Evolutionary conservation across 2,113 vertebrate species (phyloP).

Genomic region (Copsychus sechellarum): DNA sequence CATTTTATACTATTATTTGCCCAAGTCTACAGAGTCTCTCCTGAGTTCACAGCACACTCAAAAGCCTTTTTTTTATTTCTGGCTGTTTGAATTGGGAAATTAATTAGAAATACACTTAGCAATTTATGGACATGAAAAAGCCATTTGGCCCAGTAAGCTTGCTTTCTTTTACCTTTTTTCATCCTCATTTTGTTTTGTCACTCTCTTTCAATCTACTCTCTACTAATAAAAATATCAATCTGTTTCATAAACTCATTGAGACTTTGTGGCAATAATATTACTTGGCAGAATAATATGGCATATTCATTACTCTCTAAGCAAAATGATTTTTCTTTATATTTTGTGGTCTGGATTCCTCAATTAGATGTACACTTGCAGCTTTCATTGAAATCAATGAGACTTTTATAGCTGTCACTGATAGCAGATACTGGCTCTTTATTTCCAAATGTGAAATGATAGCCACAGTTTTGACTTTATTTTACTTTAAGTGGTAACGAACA

Average conservation of each 20-base stretch:
- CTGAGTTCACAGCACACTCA: slow-evolving; percentile 56
- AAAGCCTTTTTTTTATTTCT: slow-evolving; percentile 64
- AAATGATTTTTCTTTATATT: slow-evolving; percentile 61
- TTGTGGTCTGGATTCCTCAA: slow-evolving; percentile 39
- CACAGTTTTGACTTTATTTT: not conserved
- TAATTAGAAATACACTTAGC: slow-evolving; percentile 70
- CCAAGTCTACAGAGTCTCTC: slow-evolving; percentile 50
- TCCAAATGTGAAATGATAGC: slow-evolving; percentile 11
- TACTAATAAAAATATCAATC: slow-evolving; percentile 63
- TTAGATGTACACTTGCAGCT: slow-evolving; percentile 33
- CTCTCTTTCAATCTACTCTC: slow-evolving; percentile 25
- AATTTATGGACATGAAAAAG: slow-evolving; percentile 68
- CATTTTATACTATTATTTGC: slow-evolving; percentile 70
- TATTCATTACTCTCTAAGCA: slow-evolving; percentile 53
- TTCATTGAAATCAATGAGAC: slow-evolving; percentile 28
- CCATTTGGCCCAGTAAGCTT: slow-evolving; percentile 52
- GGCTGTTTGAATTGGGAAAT: slow-evolving; percentile 64
- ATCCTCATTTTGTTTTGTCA: slow-evolving; percentile 26
- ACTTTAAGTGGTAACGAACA: not conserved
- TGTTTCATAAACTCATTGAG: slow-evolving; percentile 54
- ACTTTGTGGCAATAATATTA: slow-evolving; percentile 41
- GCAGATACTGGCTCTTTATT: not conserved
- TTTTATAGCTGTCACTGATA: slow-evolving; percentile 33
- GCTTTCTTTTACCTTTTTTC: slow-evolving; percentile 37
- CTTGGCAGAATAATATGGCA: slow-evolving; percentile 38